These are phyloP conservation scores for Pocillopora grandis DNA, from an alignment of 92 coral and sea anemone genomes.

Conservation along the genomic window DNA sequence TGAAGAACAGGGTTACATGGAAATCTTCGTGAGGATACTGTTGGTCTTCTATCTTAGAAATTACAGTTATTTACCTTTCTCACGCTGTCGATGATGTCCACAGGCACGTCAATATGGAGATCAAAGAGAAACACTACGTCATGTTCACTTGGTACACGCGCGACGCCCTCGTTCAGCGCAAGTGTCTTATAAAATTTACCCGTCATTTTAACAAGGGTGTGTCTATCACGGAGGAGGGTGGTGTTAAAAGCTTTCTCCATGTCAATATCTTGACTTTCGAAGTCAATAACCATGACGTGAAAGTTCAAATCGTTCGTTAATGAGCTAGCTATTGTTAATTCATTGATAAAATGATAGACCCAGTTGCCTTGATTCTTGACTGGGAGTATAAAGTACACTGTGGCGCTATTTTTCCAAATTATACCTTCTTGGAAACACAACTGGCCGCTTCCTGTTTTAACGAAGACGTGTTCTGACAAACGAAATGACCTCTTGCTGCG, in stretches of 20 bases:
- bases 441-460: constrained; percentile 11
- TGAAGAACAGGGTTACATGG: background rate
- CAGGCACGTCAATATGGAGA: constrained; percentile 58
- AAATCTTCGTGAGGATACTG: background rate
- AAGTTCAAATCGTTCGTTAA: constrained; percentile 42
- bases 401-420: constrained; percentile 50
- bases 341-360: constrained; percentile 57
- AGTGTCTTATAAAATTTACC: constrained; percentile 65
- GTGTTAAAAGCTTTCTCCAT: constrained; percentile 25
- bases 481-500: constrained; percentile 5
- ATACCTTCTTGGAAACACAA: constrained; percentile 31
- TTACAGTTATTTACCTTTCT: constrained; percentile 45
- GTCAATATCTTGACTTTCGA: constrained; percentile 50
- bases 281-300: constrained; percentile 55
- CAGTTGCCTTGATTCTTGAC: constrained; percentile 59
- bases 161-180: constrained; percentile 57
- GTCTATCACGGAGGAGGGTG: constrained; percentile 12
- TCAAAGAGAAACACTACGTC: constrained; percentile 50
- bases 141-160: constrained; percentile 33
- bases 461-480: constrained; percentile 27
- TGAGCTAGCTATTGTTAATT: constrained; percentile 34
- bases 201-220: constrained; percentile 38
- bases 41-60: background rate
- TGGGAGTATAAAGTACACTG: constrained; percentile 52
- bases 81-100: constrained; percentile 46